Evolutionary conservation across 2,797 vertebrate genomes (phyloP).

Genomic region (Sebastes miniatus): DNA sequence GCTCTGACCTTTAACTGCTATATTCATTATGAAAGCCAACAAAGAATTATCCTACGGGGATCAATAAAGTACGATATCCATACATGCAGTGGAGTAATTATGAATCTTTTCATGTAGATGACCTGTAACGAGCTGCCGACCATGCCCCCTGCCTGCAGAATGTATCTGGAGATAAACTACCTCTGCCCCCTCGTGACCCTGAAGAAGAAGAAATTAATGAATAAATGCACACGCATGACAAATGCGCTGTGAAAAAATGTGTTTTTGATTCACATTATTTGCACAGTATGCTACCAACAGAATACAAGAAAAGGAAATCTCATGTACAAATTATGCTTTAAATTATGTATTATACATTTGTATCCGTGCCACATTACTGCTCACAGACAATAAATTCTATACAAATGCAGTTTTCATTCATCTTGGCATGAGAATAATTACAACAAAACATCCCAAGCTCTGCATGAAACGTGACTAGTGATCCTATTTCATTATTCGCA

Average conservation of each 20-base stretch:
- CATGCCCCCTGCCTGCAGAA: constrained; percentile 45
- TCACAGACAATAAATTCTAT: constrained; percentile 21
- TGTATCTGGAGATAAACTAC: constrained; percentile 49
- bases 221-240: constrained; percentile 7
- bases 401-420: constrained; percentile 38
- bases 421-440: constrained; percentile 20
- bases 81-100: constrained; percentile 55
- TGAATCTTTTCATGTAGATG: constrained; percentile 59
- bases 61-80: constrained; percentile 61
- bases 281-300: constrained; percentile 2
- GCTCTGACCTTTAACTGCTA: constrained; percentile 54
- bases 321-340: neutral
- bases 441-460: constrained; percentile 26
- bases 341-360: constrained; percentile 4
- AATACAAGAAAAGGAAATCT: neutral
- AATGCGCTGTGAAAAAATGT: neutral
- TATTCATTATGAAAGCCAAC: constrained; percentile 56
- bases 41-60: constrained; percentile 51
- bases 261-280: constrained; percentile 24
- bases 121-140: constrained; percentile 62
- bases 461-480: constrained; percentile 47
- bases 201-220: constrained; percentile 19
- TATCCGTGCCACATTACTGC: neutral
- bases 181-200: constrained; percentile 46
- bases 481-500: constrained; percentile 59